These are phyloP conservation scores for Phortica magna DNA, from an alignment of 2,888 invertebrate species.

Conservation along the genomic window DNA sequence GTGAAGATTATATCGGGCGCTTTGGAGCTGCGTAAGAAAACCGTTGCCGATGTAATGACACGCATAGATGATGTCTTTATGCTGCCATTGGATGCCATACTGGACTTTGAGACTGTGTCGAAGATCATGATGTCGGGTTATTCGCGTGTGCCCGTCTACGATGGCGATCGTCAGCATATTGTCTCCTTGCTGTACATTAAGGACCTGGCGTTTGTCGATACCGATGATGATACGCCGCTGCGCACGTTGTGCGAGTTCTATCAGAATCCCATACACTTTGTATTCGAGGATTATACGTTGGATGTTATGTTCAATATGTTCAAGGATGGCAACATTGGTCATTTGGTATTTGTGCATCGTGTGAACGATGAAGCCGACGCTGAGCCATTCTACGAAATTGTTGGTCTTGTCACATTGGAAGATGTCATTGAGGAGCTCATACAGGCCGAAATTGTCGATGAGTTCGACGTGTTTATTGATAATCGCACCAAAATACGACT, in stretches of 20 bases:
- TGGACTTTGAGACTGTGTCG: conserved; percentile 98
- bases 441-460: conserved; percentile 98
- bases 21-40: conserved; percentile 95
- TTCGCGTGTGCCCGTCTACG: conserved; percentile 97
- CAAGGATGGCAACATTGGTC: conserved; percentile 84
- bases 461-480: conserved; percentile 96
- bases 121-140: conserved; percentile 98
- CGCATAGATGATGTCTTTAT: conserved; percentile 97
- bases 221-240: conserved; percentile 97
- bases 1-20: conserved; percentile 99
- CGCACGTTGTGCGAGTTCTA: conserved; percentile 96
- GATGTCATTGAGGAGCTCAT: conserved; percentile 99
- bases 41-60: conserved; percentile 96
- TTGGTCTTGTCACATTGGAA: conserved; percentile 97
- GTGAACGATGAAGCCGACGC: conserved; percentile 95
- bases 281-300: conserved; percentile 96
- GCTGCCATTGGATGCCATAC: conserved; percentile 91
- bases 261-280: conserved; percentile 96
- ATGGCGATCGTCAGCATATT: conserved; percentile 90
- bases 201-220: conserved; percentile 98
- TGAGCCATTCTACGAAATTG: conserved; percentile 95
- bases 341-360: conserved; percentile 96
- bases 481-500: conserved; percentile 91
- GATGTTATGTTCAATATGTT: conserved; percentile 98
- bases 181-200: conserved; percentile 97